A percentile compares a stretch with the other conserved stretches of the same genome.
These are phyloP conservation scores for Gymnocypris eckloni DNA, from an alignment of 2,797 vertebrate genomes.

Conservation along the genomic window DNA sequence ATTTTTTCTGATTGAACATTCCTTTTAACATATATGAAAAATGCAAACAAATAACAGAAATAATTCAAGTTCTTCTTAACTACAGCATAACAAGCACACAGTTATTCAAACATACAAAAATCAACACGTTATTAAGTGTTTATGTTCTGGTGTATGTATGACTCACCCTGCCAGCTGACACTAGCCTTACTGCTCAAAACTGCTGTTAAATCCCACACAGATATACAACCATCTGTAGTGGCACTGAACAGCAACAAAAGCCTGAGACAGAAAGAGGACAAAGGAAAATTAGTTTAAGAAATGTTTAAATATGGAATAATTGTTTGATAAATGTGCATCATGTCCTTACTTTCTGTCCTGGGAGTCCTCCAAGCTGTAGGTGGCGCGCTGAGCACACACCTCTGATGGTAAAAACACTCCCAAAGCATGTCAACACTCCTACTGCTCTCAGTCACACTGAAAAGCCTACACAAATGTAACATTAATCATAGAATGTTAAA, in stretches of 20 bases:
- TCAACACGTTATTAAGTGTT: neutral
- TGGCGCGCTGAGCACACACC: slow-evolving; percentile 90
- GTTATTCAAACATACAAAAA: slow-evolving; percentile 6
- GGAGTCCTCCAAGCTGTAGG: slow-evolving; percentile 71
- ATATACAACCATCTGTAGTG: slow-evolving; percentile 89
- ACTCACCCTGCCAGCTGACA: slow-evolving; percentile 62
- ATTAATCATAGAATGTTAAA: slow-evolving; percentile 1
- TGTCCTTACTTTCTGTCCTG: slow-evolving; percentile 73
- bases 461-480: slow-evolving; percentile 77
- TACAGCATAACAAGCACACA: neutral
- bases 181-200: slow-evolving; percentile 71
- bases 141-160: slow-evolving; percentile 50
- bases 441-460: slow-evolving; percentile 79
- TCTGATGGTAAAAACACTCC: slow-evolving; percentile 90
- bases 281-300: neutral
- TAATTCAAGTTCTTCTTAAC: neutral
- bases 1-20: neutral
- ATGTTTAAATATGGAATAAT: neutral
- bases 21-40: neutral
- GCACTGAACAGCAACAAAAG: slow-evolving; percentile 85
- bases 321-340: neutral
- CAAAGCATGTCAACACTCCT: slow-evolving; percentile 81
- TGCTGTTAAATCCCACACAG: slow-evolving; percentile 87
- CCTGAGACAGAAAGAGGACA: slow-evolving; percentile 67
- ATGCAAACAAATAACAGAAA: neutral